These are phyloP conservation scores for Zaprionus vittiger DNA, from an alignment of 1,140 invertebrate genomes.

Conservation along the genomic window DNA sequence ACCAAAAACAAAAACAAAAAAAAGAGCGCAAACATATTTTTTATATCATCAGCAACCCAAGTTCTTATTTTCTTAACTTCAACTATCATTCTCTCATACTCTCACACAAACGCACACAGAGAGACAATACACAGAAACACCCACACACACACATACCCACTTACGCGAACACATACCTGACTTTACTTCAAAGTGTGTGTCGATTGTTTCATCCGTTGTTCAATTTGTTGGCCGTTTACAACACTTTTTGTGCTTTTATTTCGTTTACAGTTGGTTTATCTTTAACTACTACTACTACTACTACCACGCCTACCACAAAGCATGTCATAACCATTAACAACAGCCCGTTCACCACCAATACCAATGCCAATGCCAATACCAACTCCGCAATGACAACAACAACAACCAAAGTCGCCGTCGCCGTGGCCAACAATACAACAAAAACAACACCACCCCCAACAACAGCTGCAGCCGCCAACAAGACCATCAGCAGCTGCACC, in stretches of 20 bases:
- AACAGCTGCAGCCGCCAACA: slow-evolving; percentile 2
- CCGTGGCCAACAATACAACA: slow-evolving; percentile 25
- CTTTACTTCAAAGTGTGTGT: slow-evolving; percentile 4
- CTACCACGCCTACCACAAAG: slow-evolving; percentile 78
- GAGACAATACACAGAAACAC: background rate
- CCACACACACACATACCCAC: slow-evolving; percentile 3
- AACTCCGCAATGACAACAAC: slow-evolving; percentile 46
- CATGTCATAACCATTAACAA: slow-evolving; percentile 82
- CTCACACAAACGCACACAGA: background rate
- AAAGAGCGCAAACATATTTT: slow-evolving; percentile 40
- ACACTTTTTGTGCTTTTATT: slow-evolving; percentile 75
- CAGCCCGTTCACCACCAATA: slow-evolving; percentile 64
- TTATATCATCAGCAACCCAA: slow-evolving; percentile 45
- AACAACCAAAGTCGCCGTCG: slow-evolving; percentile 52
- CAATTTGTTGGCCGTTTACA: slow-evolving; percentile 64
- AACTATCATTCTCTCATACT: slow-evolving; percentile 5
- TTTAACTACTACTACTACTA: slow-evolving; percentile 66
- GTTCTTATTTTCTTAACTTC: slow-evolving; percentile 23
- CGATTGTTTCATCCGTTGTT: slow-evolving; percentile 1
- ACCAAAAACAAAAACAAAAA: slow-evolving; percentile 12
- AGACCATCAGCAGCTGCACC: slow-evolving; percentile 36
- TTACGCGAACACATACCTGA: slow-evolving; percentile 4
- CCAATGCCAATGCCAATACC: slow-evolving; percentile 42
- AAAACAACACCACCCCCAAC: slow-evolving; percentile 11
- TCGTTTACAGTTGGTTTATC: slow-evolving; percentile 82